phyloP scores from a whole-genome alignment of 2,797 vertebrate genomes.

The Epinephelus awoara region DNA sequence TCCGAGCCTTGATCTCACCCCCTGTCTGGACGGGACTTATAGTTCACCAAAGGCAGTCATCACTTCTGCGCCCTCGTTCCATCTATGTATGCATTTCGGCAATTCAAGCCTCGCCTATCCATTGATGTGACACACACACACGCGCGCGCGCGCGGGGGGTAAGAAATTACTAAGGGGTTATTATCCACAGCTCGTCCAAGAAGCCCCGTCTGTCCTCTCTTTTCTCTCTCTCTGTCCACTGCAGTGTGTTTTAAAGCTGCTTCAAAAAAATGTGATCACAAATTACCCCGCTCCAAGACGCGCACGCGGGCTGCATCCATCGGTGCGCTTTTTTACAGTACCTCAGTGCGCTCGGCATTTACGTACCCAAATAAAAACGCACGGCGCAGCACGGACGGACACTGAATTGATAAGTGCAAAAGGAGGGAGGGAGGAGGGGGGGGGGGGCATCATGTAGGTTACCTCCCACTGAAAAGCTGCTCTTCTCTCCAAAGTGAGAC shows the following conservation, averaged over 20 bases:
- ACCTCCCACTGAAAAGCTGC: conserved; percentile 76
- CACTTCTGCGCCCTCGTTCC: conserved; percentile 70
- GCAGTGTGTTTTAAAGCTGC: conserved; percentile 48
- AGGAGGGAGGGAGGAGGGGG: conserved; percentile 31
- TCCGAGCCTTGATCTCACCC: conserved; percentile 42
- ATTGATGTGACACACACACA: conserved; percentile 54
- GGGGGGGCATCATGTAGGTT: conserved; percentile 64
- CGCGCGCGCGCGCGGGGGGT: neutral
- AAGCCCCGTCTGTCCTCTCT: conserved; percentile 20
- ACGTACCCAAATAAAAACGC: conserved; percentile 44
- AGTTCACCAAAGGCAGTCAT: conserved; percentile 70
- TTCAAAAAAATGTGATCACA: conserved; percentile 47
- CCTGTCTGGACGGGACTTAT: conserved; percentile 56
- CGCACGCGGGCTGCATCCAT: conserved; percentile 49
- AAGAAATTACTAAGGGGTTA: conserved; percentile 39
- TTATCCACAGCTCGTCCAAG: conserved; percentile 66
- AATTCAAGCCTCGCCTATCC: conserved; percentile 63
- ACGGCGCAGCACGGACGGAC: conserved; percentile 47
- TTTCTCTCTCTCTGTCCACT: conserved; percentile 27
- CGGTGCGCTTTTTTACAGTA: conserved; percentile 49
- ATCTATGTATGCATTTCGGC: conserved; percentile 44
- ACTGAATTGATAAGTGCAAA: conserved; percentile 62
- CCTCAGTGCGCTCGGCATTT: conserved; percentile 49
- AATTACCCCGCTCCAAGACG: conserved; percentile 45
- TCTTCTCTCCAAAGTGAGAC: conserved; percentile 54